A percentile compares a stretch with the other conserved stretches of the same genome.
These are phyloP conservation scores for Raphicerus campestris DNA, from an alignment of 2,113 vertebrate genomes.

Conservation along the genomic window DNA sequence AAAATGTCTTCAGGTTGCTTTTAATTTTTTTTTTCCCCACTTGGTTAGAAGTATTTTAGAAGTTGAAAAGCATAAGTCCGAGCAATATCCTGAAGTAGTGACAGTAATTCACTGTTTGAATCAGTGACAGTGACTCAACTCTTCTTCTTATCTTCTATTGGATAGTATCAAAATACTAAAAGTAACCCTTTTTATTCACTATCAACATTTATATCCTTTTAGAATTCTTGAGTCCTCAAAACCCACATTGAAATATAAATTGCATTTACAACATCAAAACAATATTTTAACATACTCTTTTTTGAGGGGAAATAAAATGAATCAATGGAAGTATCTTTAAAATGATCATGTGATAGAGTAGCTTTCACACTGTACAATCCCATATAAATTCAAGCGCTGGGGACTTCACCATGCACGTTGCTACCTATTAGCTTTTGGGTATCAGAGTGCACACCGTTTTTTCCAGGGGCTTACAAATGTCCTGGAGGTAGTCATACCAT, in stretches of 20 bases:
- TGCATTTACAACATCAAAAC: neutral
- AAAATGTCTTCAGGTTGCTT: neutral
- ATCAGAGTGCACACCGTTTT: neutral
- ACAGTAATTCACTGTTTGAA: neutral
- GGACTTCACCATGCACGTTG: neutral
- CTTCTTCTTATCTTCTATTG: neutral
- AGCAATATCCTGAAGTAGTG: neutral
- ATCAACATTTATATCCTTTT: neutral
- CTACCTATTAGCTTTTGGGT: neutral
- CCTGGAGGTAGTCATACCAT: neutral
- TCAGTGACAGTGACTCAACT: neutral
- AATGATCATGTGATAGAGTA: neutral
- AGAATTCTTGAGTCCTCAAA: neutral
- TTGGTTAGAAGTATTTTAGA: slow-evolving; percentile 25
- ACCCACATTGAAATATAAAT: slow-evolving; percentile 14
- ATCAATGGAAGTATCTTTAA: neutral
- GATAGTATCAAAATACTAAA: neutral
- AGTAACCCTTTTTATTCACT: neutral
- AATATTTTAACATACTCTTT: neutral
- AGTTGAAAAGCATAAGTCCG: neutral
- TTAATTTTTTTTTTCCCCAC: neutral
- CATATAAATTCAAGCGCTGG: neutral
- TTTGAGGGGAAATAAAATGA: neutral
- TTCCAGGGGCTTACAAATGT: neutral
- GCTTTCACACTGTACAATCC: neutral